Evolutionary conservation across 2,797 vertebrate genomes (phyloP).

Genomic region (Falco novaeseelandiae): DNA sequence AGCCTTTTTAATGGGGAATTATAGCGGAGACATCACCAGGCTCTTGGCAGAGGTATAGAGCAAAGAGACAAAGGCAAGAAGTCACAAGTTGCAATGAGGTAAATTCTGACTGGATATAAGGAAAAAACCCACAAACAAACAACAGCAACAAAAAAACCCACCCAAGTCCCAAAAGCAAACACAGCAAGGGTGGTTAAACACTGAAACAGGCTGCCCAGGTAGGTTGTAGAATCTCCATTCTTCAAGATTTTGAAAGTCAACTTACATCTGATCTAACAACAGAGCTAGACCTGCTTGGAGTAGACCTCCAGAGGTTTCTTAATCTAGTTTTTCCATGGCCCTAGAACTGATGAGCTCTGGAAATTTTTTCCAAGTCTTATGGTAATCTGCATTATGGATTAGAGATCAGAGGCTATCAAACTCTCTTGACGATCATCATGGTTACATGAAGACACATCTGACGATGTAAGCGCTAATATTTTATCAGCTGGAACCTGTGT

Average conservation of each 20-base stretch:
- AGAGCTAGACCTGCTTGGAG: background rate
- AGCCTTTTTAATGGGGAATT: background rate
- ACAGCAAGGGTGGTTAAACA: background rate
- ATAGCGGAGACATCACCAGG: background rate
- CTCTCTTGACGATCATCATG: background rate
- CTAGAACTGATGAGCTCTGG: background rate
- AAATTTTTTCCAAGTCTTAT: background rate
- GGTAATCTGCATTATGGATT: background rate
- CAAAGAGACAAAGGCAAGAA: background rate
- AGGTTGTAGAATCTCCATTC: background rate
- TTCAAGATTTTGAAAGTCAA: background rate
- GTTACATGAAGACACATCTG: background rate
- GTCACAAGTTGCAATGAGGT: background rate
- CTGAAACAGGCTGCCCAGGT: fast-evolving
- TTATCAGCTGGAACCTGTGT: background rate
- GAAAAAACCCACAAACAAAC: background rate
- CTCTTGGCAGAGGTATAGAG: background rate
- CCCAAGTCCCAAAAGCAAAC: background rate
- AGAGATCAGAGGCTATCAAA: background rate
- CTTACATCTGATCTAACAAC: background rate
- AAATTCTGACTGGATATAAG: background rate
- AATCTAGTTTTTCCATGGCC: background rate
- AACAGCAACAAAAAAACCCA: fast-evolving
- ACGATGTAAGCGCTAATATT: background rate
- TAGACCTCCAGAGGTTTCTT: background rate